phyloP scores from a whole-genome alignment of 1,140 invertebrate species.

The Aphaenogaster floridana region DNA sequence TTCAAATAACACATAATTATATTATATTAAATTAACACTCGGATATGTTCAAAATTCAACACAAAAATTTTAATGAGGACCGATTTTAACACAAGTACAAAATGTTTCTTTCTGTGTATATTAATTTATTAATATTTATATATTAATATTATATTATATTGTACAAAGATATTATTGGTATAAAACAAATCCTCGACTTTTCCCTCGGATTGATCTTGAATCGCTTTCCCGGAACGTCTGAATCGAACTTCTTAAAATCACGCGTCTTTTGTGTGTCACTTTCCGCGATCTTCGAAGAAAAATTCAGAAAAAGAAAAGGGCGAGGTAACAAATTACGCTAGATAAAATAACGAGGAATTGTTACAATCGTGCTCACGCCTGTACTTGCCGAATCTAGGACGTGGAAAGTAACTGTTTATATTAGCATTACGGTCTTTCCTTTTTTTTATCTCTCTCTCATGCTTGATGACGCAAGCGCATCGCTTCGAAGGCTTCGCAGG shows the following conservation, averaged over 20 bases:
- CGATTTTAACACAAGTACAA: no score
- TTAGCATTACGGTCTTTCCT: constrained; percentile 33
- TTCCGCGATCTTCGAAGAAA: background rate
- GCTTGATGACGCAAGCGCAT: constrained; percentile 40
- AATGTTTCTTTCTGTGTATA: no score
- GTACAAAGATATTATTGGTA: background rate
- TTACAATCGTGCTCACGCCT: background rate
- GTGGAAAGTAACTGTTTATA: constrained; percentile 53
- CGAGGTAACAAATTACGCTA: background rate
- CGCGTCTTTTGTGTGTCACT: background rate
- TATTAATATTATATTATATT: background rate
- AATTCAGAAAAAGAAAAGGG: background rate
- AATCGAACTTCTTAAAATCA: background rate
- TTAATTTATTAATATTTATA: no score
- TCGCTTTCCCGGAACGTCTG: no score
- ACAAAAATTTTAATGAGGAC: no score
- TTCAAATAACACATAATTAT: no score
- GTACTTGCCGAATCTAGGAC: constrained; percentile 37
- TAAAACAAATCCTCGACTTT: background rate
- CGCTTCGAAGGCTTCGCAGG: constrained; percentile 30
- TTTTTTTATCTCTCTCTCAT: background rate
- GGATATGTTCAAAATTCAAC: no score
- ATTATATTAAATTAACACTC: no score
- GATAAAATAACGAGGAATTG: background rate
- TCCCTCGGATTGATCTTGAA: background rate